Evolutionary conservation across 2,797 vertebrate genomes (phyloP).

Genomic region (Chaetophractus vellerosus): DNA sequence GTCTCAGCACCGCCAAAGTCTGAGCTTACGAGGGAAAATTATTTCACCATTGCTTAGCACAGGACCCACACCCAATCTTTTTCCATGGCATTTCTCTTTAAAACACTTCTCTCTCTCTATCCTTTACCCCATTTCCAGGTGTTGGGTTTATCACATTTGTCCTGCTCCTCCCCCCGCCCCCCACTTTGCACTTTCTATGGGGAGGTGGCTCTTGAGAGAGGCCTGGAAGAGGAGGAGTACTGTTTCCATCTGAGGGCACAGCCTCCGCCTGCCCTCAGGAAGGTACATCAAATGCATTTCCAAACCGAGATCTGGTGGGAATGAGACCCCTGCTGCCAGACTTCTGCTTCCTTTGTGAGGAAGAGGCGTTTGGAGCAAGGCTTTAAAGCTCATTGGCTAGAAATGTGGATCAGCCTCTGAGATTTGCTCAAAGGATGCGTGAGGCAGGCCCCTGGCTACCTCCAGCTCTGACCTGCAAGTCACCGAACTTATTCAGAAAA

Average conservation of each 20-base stretch:
- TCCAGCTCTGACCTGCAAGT: constrained; percentile 79
- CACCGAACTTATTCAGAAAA: constrained; percentile 80
- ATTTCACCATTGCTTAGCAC: neutral
- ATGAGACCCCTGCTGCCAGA: constrained; percentile 61
- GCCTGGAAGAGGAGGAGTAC: neutral
- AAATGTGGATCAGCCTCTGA: constrained; percentile 68
- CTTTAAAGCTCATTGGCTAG: constrained; percentile 84
- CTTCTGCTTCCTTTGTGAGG: constrained; percentile 82
- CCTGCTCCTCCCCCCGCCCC: neutral
- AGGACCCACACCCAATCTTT: neutral
- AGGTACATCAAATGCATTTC: constrained; percentile 70
- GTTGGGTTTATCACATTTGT: neutral
- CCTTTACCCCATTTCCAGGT: neutral
- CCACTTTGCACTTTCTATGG: constrained; percentile 22
- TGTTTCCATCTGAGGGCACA: too few species aligned
- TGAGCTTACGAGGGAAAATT: constrained; percentile 20
- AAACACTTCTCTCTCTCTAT: constrained; percentile 42
- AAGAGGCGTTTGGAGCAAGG: constrained; percentile 75
- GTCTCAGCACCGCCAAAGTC: neutral
- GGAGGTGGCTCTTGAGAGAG: neutral
- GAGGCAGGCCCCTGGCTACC: constrained; percentile 78
- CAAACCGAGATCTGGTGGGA: constrained; percentile 67
- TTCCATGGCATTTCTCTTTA: neutral
- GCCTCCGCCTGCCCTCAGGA: neutral
- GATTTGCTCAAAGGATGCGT: constrained; percentile 39